These are phyloP conservation scores for Xenentodon cancila DNA, from an alignment of 2,797 vertebrate species.

Conservation along the genomic window DNA sequence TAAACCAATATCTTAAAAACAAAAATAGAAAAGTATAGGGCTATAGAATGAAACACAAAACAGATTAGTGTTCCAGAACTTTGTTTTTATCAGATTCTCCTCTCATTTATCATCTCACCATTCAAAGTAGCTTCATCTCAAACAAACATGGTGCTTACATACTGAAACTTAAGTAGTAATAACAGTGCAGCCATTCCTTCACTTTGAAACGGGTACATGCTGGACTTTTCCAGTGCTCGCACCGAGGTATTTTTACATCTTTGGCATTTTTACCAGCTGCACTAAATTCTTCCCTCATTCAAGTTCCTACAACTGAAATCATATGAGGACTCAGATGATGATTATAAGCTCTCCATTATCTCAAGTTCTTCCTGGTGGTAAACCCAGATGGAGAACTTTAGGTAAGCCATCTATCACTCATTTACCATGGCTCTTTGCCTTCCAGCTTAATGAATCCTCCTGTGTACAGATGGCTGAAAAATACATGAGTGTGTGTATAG, in stretches of 20 bases:
- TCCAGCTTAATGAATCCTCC: not conserved
- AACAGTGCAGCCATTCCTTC: not conserved
- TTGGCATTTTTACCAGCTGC: not conserved
- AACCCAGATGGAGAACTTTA: conserved; percentile 12
- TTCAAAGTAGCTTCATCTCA: too few relatives aligned
- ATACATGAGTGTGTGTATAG: not conserved
- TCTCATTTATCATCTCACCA: too few relatives aligned
- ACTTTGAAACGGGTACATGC: not conserved
- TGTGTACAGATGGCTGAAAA: not conserved
- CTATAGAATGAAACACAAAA: too few relatives aligned
- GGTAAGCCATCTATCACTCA: conserved; percentile 12
- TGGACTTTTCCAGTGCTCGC: not conserved
- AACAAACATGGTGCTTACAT: not conserved
- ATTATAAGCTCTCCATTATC: conserved; percentile 6
- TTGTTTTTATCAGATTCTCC: too few relatives aligned
- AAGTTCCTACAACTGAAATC: not conserved
- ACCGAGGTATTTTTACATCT: not conserved
- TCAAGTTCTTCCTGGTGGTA: conserved; percentile 11
- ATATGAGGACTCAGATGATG: not conserved
- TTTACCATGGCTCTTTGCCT: conserved; percentile 3
- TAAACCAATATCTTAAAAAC: too few relatives aligned
- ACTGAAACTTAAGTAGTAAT: not conserved
- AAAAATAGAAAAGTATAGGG: too few relatives aligned
- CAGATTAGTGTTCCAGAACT: too few relatives aligned
- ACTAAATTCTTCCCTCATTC: too few relatives aligned